phyloP scores from a whole-genome alignment of 2,113 vertebrate species.

The Sminthopsis crassicaudata region DNA sequence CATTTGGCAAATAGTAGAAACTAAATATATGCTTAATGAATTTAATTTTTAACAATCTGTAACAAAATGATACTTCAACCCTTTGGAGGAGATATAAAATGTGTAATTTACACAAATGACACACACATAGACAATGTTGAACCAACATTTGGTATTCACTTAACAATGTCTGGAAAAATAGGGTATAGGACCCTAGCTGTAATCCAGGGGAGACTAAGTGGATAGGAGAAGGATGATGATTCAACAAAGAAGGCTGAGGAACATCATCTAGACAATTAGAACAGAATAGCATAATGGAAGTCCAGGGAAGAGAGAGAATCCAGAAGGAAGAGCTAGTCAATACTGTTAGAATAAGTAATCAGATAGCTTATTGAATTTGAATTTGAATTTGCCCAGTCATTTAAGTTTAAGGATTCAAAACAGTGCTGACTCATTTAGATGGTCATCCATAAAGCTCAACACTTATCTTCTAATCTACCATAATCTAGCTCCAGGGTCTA shows the following conservation, averaged over 20 bases:
- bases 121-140: not conserved
- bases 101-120: not conserved
- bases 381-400: not conserved
- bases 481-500: not conserved
- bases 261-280: not conserved
- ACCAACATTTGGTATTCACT: not conserved
- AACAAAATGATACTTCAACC: not conserved
- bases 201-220: not conserved
- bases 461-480: not conserved
- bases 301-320: not conserved
- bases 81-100: not conserved
- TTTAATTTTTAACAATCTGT: not conserved
- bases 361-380: not conserved
- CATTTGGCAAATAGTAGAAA: not conserved
- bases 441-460: no score
- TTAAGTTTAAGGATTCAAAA: not conserved
- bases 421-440: not conserved
- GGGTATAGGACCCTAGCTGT: not conserved
- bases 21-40: not conserved
- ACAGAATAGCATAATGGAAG: not conserved
- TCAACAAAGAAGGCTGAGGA: not conserved
- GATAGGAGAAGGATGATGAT: not conserved
- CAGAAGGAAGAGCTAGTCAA: not conserved
- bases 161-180: not conserved
- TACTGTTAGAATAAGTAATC: not conserved